phyloP scores from a whole-genome alignment of 2,113 vertebrate genomes.

The Pagrus major region DNA sequence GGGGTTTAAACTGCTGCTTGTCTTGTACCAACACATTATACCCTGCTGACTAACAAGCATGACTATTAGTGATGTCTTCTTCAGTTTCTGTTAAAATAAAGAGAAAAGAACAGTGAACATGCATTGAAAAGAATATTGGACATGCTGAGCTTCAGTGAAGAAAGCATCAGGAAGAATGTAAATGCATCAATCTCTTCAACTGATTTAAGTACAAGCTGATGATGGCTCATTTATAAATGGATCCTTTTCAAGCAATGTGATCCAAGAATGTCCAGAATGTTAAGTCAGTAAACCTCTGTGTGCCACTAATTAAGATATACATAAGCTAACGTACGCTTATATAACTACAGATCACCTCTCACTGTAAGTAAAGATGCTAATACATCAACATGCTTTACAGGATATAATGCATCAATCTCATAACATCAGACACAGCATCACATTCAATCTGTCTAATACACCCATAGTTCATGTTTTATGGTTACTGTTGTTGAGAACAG shows the following conservation, averaged over 20 bases:
- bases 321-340: too few relatives aligned
- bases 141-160: constrained; percentile 25
- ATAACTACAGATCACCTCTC: too few relatives aligned
- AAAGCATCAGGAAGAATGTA: constrained; percentile 8
- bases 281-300: background rate
- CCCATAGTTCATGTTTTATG: background rate
- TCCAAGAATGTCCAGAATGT: too few relatives aligned
- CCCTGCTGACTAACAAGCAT: constrained; percentile 61
- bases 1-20: constrained; percentile 49
- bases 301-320: background rate
- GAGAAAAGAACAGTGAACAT: constrained; percentile 10
- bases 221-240: constrained; percentile 18
- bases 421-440: background rate
- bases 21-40: constrained; percentile 46
- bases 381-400: background rate
- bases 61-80: constrained; percentile 39
- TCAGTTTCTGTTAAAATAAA: constrained; percentile 38
- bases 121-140: constrained; percentile 25
- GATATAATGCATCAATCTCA: background rate
- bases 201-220: background rate
- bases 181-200: constrained; percentile 13
- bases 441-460: background rate
- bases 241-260: background rate
- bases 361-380: background rate
- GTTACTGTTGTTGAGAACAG: background rate